Base-by-base conservation (phyloP, 1,140 invertebrate species). In the Cydia amplana region DNA sequence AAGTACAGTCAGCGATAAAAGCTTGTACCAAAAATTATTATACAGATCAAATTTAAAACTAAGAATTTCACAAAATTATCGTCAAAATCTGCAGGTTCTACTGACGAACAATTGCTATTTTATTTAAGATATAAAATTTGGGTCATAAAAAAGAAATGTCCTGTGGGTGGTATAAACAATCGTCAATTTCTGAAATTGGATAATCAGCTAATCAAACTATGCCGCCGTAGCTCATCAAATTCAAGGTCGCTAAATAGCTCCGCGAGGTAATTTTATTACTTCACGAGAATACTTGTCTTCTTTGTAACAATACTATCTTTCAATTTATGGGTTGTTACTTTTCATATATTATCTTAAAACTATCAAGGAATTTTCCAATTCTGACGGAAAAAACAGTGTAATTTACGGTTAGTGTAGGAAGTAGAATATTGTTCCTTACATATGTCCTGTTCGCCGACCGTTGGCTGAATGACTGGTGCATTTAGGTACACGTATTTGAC, bases 241-340 rank as follows among this genome's bases (percentile, higher is more conserved):
- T 2, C 65, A 70, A 70, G 65, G 65, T 70, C 65, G 65, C 65
- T 36, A 36, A 70, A 70, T 43, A 70, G n/a, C 65, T 70, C 16
- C 7, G 32, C 28, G 14, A 70, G 65, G 65, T 18, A 70, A 40
- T 40, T 65, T 32, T 3, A 14, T 70, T 70, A 60, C 55, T 60
- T 60, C 0, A 60, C 18, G 51, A 20, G 51, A 23, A 18, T 20
- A 20, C n/a, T 51, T 55, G 51, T 55, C 16, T 55, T 55, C 16
- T 55, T 60, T 60, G 20, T 23, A 60, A 23, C n/a, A 60, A 10
- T 20, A 5, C 18, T 10, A 23, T 60, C 9, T 60, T 60, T 60
- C 18, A 60, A 60, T 23, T 60, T 20, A n/a, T 60, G 16, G 16
- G n/a, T 51, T 18, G 49, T 51, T 18, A 18, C 18, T 51, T 51